These are phyloP conservation scores for Lasioglossum oenotherae DNA, from an alignment of 2,888 invertebrate species.

Conservation along the genomic window DNA sequence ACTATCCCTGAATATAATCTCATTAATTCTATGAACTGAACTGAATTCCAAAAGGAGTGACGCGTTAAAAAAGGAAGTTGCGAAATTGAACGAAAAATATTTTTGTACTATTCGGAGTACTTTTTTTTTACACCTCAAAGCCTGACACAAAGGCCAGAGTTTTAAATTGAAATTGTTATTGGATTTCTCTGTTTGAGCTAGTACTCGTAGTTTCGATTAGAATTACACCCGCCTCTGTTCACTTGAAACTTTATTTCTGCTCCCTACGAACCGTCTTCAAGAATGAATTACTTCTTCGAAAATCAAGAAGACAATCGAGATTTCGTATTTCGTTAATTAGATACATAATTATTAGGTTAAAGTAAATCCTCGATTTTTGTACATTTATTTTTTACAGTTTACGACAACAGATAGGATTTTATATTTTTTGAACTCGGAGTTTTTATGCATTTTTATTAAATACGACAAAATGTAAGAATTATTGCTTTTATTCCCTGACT, in stretches of 20 bases:
- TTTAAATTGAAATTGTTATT: slow-evolving; percentile 10
- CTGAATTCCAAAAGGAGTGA: background rate
- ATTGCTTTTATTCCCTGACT: background rate
- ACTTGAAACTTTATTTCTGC: background rate
- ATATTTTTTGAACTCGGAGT: background rate
- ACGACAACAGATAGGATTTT: background rate
- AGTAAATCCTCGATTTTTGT: background rate
- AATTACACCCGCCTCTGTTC: background rate
- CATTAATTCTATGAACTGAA: background rate
- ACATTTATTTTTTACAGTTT: too few species aligned
- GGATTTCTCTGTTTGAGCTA: background rate
- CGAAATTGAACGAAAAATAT: background rate
- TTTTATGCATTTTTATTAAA: background rate
- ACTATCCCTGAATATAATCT: background rate
- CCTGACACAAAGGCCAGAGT: background rate
- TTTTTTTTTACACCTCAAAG: background rate
- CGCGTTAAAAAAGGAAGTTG: background rate
- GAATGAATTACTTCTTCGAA: background rate
- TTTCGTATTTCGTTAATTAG: background rate
- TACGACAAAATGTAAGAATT: background rate
- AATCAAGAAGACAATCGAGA: background rate
- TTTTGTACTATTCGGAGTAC: background rate
- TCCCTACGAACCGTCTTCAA: background rate
- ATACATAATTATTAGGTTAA: too few species aligned
- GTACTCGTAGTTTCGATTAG: slow-evolving; percentile 3